Base-by-base conservation (phyloP, 2,888 invertebrate genomes). In the Rhabditoides inermis region DNA sequence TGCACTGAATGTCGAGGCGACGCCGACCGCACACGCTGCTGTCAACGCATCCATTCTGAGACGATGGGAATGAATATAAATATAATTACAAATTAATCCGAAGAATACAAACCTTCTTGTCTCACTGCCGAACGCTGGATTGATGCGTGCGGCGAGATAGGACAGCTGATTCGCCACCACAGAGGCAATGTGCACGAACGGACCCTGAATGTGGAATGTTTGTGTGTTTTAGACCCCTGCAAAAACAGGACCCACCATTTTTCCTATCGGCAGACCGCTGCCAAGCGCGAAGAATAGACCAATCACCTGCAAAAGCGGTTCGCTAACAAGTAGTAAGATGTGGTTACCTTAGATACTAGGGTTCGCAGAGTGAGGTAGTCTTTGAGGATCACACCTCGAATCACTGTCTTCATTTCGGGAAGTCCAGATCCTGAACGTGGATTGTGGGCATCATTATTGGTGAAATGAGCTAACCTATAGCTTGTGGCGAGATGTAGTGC, bases 111-210 rank as follows among this genome's bases (percentile, higher is more conserved):
- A n/a, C n/a, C n/a, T 82, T 56, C 73, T 52, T 41, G 66, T 63
- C 56, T 74, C 73, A 42, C 66, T 68, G 22, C 61, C 58, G 55
- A 68, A 76, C 5, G 69, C 70, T 18, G 69, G 65, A 47, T 74
- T 67, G 54, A 70, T 66, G 45, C 63, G 60, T 49, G 90, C 89
- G 72, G 92, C 87, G 72, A 92, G 81, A 79, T 90, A 90, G 62
- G 90, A 90, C 53, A 95, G 83, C 48, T 94, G 82, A 18, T 89
- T 86, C 2, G 94, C 94, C 57, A 90, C 88, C 78, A 94, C 91
- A 73, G 91, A 90, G 67, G 94, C 91, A 72, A 98, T 90, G 81
- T 98, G 95, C 53, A 95, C 94, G 79, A 95, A 94, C 15, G 95
- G 95, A 79, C 95, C 95, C 81, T 81, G 69, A 30, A 75, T 68